These are phyloP conservation scores for Pomacea canaliculata DNA, from an alignment of 2,888 invertebrate species.

Conservation along the genomic window DNA sequence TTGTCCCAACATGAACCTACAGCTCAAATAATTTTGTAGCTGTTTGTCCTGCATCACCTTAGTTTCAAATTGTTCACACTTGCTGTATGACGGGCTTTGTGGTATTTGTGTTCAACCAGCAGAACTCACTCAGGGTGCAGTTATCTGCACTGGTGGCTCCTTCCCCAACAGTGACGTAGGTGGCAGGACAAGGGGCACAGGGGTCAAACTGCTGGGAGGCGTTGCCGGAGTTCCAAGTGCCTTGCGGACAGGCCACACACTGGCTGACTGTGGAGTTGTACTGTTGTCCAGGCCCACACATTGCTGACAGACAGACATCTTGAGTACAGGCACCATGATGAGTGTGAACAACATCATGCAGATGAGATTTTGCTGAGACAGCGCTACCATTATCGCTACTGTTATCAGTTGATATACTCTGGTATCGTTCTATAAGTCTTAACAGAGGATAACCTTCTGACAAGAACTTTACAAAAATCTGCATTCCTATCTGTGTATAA, in stretches of 20 bases:
- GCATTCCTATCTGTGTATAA: too few species aligned
- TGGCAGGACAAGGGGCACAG: constrained; percentile 34
- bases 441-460: too few species aligned
- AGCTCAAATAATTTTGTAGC: too few species aligned
- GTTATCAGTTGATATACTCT: neutral
- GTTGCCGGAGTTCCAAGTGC: constrained; percentile 43
- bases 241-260: constrained; percentile 37
- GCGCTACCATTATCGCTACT: neutral
- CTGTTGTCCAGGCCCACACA: constrained; percentile 35
- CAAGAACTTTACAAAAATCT: too few species aligned
- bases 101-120: neutral
- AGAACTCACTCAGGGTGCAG: constrained; percentile 40
- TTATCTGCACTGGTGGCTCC: constrained; percentile 28
- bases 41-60: too few species aligned
- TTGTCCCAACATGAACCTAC: too few species aligned
- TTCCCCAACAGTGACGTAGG: constrained; percentile 33
- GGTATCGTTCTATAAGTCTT: too few species aligned
- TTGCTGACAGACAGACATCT: constrained; percentile 15
- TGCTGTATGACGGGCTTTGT: too few species aligned
- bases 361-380: too few species aligned
- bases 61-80: too few species aligned
- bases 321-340: too few species aligned
- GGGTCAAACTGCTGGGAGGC: constrained; percentile 33
- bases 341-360: too few species aligned
- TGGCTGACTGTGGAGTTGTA: constrained; percentile 10